These are phyloP conservation scores for Idris sp. DNA, from an alignment of 1,140 invertebrate species.

Conservation along the genomic window DNA sequence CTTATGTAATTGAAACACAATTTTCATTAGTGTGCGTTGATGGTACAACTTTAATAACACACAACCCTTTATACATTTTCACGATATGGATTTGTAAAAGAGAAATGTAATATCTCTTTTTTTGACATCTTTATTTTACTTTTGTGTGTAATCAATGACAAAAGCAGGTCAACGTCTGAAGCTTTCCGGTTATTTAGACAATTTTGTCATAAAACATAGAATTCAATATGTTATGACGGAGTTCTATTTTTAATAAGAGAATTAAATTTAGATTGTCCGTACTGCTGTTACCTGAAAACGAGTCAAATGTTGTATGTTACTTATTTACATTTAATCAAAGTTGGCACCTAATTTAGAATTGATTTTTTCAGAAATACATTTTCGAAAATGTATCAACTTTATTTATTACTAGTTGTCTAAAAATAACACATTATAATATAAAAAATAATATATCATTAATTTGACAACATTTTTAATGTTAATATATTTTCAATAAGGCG, in stretches of 20 bases:
- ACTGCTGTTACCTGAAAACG: background rate
- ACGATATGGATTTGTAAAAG: no score
- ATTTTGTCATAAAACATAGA: conserved; percentile 6
- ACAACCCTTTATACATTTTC: background rate
- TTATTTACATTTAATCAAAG: no score
- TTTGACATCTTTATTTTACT: conserved; percentile 1
- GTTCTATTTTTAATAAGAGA: background rate
- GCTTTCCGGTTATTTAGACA: conserved; percentile 2
- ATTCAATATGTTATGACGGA: conserved; percentile 2
- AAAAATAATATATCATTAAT: no score
- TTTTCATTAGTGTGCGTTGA: conserved; percentile 1
- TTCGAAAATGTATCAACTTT: no score
- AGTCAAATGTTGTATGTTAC: no score
- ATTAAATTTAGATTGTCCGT: background rate
- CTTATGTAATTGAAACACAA: conserved; percentile 7
- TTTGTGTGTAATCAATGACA: conserved; percentile 3
- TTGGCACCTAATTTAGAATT: no score
- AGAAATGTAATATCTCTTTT: background rate
- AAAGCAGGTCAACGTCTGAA: conserved; percentile 23
- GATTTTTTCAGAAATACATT: no score
- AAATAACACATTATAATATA: no score
- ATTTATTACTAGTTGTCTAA: no score
- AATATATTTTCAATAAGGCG: no score
- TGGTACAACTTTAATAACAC: conserved; percentile 3
- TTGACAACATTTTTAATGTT: no score